Evolutionary conservation across 2,888 invertebrate species (phyloP).

Genomic region (Chrysotoxum bicinctum): DNA sequence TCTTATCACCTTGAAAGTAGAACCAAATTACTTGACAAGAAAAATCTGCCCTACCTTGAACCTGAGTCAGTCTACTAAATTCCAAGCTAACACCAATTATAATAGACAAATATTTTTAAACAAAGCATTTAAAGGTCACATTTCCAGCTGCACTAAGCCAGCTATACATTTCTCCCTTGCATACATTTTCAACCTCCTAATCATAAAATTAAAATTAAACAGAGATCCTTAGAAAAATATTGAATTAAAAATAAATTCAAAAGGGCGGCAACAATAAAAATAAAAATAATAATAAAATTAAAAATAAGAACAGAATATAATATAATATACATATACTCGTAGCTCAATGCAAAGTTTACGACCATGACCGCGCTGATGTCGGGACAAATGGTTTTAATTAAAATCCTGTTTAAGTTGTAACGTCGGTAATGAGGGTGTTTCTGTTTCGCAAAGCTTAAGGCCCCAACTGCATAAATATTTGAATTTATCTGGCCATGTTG

Average conservation of each 20-base stretch:
- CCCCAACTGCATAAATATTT: conserved; percentile 8
- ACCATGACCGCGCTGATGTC: conserved; percentile 39
- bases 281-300: not conserved
- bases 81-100: not conserved
- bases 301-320: not conserved
- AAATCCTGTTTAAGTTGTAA: conserved; percentile 59
- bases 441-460: conserved; percentile 31
- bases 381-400: conserved; percentile 58
- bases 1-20: no score
- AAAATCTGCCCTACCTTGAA: not conserved
- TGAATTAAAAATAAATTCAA: conserved; percentile 1
- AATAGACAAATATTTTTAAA: not conserved
- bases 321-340: not conserved
- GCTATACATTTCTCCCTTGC: not conserved
- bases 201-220: not conserved
- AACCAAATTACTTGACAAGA: not conserved
- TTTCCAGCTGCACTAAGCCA: no score
- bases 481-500: not conserved
- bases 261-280: conserved; percentile 6
- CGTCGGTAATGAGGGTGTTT: conserved; percentile 55
- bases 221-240: not conserved
- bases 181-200: not conserved
- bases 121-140: not conserved
- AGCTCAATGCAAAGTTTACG: conserved; percentile 14
- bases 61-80: not conserved